Conservation (phyloP, 2,888 invertebrate genomes). For the Pecten maximus region DNA sequence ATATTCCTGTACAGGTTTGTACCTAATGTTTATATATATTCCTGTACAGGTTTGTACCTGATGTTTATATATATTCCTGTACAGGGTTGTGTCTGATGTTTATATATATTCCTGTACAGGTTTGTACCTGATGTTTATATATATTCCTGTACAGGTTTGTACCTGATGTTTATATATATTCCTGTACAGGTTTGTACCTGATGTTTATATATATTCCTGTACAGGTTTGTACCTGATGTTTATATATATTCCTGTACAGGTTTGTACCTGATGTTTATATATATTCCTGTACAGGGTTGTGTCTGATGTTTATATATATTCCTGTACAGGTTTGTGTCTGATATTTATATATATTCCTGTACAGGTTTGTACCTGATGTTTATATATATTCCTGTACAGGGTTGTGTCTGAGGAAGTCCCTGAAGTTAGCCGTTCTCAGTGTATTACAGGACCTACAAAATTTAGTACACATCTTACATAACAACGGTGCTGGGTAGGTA, state of each 20-base stretch:
- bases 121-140: conserved; percentile 58
- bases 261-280: conserved; percentile 58
- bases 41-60: conserved; percentile 60
- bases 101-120: conserved; percentile 55
- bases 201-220: conserved; percentile 28
- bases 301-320: conserved; percentile 54
- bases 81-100: conserved; percentile 63
- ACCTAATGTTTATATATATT: conserved; percentile 53
- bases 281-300: conserved; percentile 56
- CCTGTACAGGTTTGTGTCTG: conserved; percentile 60
- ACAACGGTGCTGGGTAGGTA: conserved; percentile 58
- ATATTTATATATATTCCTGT: conserved; percentile 28
- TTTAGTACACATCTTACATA: conserved; percentile 60
- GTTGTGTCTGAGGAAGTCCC: conserved; percentile 57
- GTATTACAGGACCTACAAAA: conserved; percentile 61
- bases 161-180: conserved; percentile 53
- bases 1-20: conserved; percentile 56
- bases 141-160: conserved; percentile 56
- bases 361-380: conserved; percentile 63
- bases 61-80: conserved; percentile 28
- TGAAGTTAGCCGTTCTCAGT: conserved; percentile 61
- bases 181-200: conserved; percentile 60
- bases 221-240: conserved; percentile 63
- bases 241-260: conserved; percentile 55
- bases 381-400: conserved; percentile 55